Base-by-base conservation (phyloP, 2,113 vertebrate species). In the Macquaria australasica region DNA sequence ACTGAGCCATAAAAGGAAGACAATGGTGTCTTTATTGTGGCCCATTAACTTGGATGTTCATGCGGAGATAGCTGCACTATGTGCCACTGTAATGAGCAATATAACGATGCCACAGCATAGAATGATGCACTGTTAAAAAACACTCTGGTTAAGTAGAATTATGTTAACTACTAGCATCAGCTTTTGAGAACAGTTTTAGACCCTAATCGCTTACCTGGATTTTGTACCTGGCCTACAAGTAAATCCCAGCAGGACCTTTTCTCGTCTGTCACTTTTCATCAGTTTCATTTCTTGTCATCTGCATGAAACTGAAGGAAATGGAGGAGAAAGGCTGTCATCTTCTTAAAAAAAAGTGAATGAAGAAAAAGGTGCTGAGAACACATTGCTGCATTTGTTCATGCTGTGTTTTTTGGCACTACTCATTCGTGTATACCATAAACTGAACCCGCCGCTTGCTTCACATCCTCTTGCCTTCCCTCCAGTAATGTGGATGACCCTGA, bases 1-100 rank as follows among this genome's bases (percentile, higher is more conserved):
- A 90, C 86, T 79, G 88, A 93, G 93, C 92, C 92, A 95, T 94
- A 93, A 95, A 94, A 95, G 89, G 92, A 93, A 95, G 90, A 94
- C 90, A 91, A 84, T 91, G 90, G 92, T 94, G 92, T 94, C 93
- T 92, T 95, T 94, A 94, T 94, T 92, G 92, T 94, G 93, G 93
- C 88, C 92, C 94, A 95, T 95, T 95, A 95, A 91, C 91, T 93
- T 63, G 28, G 89, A 93, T 89, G 90, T 89, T 94, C 92, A 92
- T 93, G 89, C 77, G n/a, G 90, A 81, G 91, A 91, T 87, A 73
- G 89, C 92, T 90, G 88, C 89, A 82, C 91, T 80, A 73, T 93
- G 87, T 90, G 89, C 89, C 88, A 82, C 89, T 82, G 66, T 94
- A 94, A 95, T 94, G 93, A 93, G 89, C 90, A 92, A 89, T 90